Conservation (phyloP, 2,113 vertebrate species). For the Agelaius phoeniceus region DNA sequence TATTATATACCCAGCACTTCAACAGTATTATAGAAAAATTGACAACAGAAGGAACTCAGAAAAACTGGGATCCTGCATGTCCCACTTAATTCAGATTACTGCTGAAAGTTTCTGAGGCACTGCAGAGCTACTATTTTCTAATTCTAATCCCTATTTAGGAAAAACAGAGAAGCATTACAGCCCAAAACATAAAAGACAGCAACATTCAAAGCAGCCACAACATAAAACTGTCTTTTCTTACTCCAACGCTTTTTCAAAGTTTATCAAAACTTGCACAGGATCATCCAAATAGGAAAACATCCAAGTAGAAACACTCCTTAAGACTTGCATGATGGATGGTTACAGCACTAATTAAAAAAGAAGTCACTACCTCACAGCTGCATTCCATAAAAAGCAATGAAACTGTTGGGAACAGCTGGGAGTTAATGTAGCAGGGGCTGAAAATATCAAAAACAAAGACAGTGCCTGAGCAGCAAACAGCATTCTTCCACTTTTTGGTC, state of each 20-base stretch:
- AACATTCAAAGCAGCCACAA: background rate
- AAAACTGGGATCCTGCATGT: background rate
- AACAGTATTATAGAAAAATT: background rate
- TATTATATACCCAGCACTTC: background rate
- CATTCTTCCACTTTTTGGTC: background rate
- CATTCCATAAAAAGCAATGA: slow-evolving; percentile 17
- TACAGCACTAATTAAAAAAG: background rate
- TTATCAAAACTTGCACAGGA: background rate
- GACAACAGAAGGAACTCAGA: background rate
- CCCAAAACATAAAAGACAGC: background rate
- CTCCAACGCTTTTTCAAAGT: background rate
- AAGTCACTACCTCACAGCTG: background rate
- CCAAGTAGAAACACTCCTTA: background rate
- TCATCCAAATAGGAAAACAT: background rate
- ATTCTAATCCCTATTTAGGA: background rate
- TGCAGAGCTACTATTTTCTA: background rate
- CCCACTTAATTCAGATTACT: background rate
- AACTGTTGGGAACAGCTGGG: background rate
- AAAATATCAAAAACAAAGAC: background rate
- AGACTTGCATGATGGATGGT: background rate
- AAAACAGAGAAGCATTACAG: background rate
- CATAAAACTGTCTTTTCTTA: background rate
- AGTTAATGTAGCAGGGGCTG: background rate
- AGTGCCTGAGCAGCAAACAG: background rate
- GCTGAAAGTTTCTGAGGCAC: background rate